These are phyloP conservation scores for Forbesichthys papilliferus DNA, from an alignment of 2,113 vertebrate genomes.

Conservation along the genomic window DNA sequence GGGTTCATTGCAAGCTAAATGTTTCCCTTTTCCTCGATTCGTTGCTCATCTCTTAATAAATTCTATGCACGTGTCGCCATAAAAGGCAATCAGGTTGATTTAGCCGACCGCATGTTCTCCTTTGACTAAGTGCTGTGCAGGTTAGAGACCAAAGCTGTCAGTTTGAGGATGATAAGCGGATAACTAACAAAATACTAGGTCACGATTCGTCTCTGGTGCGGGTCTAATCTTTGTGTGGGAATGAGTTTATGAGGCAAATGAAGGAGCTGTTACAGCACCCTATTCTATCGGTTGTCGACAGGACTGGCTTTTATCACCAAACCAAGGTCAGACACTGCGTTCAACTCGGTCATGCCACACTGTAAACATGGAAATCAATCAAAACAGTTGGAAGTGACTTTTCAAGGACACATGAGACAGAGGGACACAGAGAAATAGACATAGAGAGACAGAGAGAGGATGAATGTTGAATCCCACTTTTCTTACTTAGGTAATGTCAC, in stretches of 20 bases:
- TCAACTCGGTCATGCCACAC: slow-evolving; percentile 28
- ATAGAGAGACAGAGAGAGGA: background rate
- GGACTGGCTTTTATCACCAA: too few species aligned
- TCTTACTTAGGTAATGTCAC: background rate
- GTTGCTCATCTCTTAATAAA: slow-evolving; percentile 19
- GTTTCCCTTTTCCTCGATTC: slow-evolving; percentile 11
- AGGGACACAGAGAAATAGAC: background rate
- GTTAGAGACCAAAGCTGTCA: slow-evolving; percentile 21
- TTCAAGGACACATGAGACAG: background rate
- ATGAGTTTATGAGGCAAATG: slow-evolving; percentile 20
- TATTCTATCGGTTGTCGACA: slow-evolving; percentile 11
- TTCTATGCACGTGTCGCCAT: slow-evolving; percentile 15
- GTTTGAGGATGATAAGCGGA: slow-evolving; percentile 31
- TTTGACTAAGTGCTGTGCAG: slow-evolving; percentile 14
- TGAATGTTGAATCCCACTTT: background rate
- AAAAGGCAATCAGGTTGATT: slow-evolving; percentile 31
- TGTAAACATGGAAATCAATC: slow-evolving; percentile 36
- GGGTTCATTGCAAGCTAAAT: too few species aligned
- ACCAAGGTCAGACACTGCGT: background rate
- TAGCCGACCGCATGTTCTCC: slow-evolving; percentile 15
- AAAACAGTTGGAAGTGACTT: slow-evolving; percentile 14
- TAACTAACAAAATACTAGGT: background rate
- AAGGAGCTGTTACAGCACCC: slow-evolving; percentile 2
- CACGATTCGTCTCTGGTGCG: background rate
- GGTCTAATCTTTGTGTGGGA: slow-evolving; percentile 5